A percentile compares a stretch with the other conserved stretches of the same genome.
Evolutionary conservation across 2,113 vertebrate species (phyloP).

Genomic region (Amphiprion percula): DNA sequence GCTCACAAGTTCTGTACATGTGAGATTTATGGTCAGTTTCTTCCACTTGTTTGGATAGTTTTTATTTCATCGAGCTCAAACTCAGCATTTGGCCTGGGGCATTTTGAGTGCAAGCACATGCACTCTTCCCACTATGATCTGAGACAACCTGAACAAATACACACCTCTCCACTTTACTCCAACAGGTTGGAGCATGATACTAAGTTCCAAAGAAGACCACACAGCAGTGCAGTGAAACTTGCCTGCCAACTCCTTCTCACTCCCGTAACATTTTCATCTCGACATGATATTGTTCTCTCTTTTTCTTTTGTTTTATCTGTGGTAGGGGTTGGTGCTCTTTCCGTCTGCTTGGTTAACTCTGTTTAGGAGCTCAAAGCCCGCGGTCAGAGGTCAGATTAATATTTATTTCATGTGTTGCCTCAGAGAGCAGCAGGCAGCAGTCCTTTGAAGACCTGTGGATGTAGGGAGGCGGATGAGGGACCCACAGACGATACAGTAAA

Average conservation of each 20-base stretch:
- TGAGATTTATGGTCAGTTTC: neutral
- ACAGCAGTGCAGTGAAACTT: conserved; percentile 51
- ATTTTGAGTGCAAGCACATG: conserved; percentile 24
- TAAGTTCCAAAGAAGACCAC: conserved; percentile 61
- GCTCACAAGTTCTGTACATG: conserved; percentile 3
- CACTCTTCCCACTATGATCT: conserved; percentile 41
- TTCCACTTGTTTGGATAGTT: conserved; percentile 1
- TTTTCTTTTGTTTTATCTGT: conserved; percentile 2
- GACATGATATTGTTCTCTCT: conserved; percentile 2
- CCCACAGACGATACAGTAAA: conserved; percentile 74
- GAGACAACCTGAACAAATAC: conserved; percentile 46
- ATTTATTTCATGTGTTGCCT: conserved; percentile 84
- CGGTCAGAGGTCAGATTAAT: conserved; percentile 84
- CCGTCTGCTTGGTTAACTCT: conserved; percentile 53
- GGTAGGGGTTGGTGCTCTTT: conserved; percentile 20
- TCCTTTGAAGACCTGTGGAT: conserved; percentile 80
- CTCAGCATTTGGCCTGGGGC: conserved; percentile 34
- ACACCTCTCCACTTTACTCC: conserved; percentile 44
- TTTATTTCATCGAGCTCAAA: conserved; percentile 2
- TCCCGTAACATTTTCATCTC: conserved; percentile 24
- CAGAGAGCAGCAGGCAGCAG: conserved; percentile 68
- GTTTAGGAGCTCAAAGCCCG: conserved; percentile 67
- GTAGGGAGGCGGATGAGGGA: conserved; percentile 56
- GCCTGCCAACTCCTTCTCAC: conserved; percentile 33
- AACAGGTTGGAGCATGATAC: conserved; percentile 71